These are phyloP conservation scores for Agrochola litura DNA, from an alignment of 2,888 invertebrate species.

Conservation along the genomic window DNA sequence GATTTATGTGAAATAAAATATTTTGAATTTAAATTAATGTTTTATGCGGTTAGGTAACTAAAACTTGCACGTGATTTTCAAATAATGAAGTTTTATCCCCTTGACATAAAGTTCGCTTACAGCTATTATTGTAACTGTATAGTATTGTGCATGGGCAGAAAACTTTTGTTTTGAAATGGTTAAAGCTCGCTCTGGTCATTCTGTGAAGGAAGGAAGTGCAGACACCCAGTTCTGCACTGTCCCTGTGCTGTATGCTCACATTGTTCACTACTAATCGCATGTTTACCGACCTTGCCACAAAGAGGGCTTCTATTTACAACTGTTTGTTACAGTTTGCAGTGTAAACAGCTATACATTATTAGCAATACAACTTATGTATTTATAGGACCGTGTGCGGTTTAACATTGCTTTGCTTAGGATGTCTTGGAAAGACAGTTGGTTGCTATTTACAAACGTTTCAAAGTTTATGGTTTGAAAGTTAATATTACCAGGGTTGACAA, in stretches of 20 bases:
- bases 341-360: conserved; percentile 9
- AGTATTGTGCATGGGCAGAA: neutral
- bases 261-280: conserved; percentile 4
- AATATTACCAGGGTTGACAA: neutral
- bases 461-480: neutral
- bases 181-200: neutral
- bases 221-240: neutral
- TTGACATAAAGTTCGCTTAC: neutral
- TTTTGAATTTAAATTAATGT: neutral
- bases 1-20: neutral
- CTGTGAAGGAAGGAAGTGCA: conserved; percentile 16
- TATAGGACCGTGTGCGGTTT: conserved; percentile 6
- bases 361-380: conserved; percentile 11
- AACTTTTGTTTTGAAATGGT: conserved; percentile 7
- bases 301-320: conserved; percentile 16
- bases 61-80: neutral
- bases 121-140: neutral
- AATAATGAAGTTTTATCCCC: neutral
- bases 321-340: conserved; percentile 11
- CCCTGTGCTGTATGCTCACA: neutral
- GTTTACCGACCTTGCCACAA: conserved; percentile 14
- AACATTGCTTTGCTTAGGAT: conserved; percentile 17
- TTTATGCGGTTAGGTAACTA: neutral
- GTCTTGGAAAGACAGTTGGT: neutral
- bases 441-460: neutral